Percentiles rank a stretch among this genome's conserved stretches.
These are phyloP conservation scores for Drosophila neocordata DNA, from an alignment of 1,140 invertebrate species.

Conservation along the genomic window DNA sequence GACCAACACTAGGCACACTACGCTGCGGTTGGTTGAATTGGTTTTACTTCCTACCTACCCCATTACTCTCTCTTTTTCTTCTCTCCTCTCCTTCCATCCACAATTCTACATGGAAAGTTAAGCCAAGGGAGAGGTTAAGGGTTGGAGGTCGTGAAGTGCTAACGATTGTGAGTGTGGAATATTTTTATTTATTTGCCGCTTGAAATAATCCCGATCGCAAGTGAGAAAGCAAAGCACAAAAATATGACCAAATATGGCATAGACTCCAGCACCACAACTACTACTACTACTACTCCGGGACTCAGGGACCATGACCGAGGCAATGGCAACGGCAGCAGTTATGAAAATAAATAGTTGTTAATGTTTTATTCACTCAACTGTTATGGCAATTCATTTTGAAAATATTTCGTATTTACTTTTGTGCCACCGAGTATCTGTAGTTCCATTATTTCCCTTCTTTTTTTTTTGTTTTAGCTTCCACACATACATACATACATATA, in stretches of 20 bases:
- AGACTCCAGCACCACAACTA: conserved; percentile 15
- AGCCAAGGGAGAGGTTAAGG: conserved; percentile 17
- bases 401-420: conserved; percentile 56
- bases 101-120: not conserved
- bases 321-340: conserved; percentile 22
- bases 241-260: conserved; percentile 53
- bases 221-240: conserved; percentile 29
- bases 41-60: not conserved
- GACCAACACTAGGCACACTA: not conserved
- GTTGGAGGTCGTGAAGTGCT: conserved; percentile 40
- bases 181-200: conserved; percentile 74
- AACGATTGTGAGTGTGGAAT: conserved; percentile 59
- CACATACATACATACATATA: not conserved
- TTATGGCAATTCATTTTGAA: conserved; percentile 49
- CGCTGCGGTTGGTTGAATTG: not conserved
- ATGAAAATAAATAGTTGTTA: conserved; percentile 59
- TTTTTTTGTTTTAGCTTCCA: not conserved
- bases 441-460: not conserved
- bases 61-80: too few relatives aligned
- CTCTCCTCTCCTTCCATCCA: not conserved
- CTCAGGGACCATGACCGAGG: conserved; percentile 27
- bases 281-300: not conserved
- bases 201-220: conserved; percentile 62
- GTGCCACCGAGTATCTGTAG: conserved; percentile 4
- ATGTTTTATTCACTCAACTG: conserved; percentile 59